phyloP scores from a whole-genome alignment of 2,888 invertebrate genomes.

The Chouioia cunea region DNA sequence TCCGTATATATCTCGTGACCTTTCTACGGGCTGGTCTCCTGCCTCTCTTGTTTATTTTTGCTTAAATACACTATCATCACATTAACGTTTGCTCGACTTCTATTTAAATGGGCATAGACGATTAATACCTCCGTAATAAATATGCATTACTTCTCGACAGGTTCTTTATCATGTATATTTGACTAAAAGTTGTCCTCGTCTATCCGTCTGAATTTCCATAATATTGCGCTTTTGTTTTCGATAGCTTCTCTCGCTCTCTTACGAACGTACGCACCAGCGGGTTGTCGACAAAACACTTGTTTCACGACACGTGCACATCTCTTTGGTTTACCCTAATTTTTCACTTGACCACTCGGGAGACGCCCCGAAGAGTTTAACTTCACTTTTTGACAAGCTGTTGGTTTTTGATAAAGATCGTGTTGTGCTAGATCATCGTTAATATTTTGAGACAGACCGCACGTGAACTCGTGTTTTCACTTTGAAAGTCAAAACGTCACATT shows the following conservation, averaged over 20 bases:
- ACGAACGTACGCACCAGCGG: too few relatives aligned
- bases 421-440: too few relatives aligned
- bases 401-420: too few relatives aligned
- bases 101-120: not conserved
- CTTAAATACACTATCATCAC: slow-evolving; percentile 7
- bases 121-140: slow-evolving; percentile 16
- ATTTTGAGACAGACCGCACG: too few relatives aligned
- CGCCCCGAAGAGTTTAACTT: too few relatives aligned
- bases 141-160: not conserved
- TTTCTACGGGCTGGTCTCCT: too few relatives aligned
- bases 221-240: slow-evolving; percentile 9
- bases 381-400: too few relatives aligned
- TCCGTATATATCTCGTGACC: too few relatives aligned
- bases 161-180: slow-evolving; percentile 3
- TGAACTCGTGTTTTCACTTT: too few relatives aligned
- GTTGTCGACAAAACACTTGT: slow-evolving; percentile 20
- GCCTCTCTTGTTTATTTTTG: too few relatives aligned
- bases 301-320: not conserved
- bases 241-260: not conserved
- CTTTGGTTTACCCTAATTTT: slow-evolving; percentile 16
- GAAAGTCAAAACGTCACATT: too few relatives aligned
- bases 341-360: slow-evolving; percentile 17
- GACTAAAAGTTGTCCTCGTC: slow-evolving; percentile 10
- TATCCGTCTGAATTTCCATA: slow-evolving; percentile 16
- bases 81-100: not conserved